Conservation (phyloP, 1,140 invertebrate genomes). For the Trypoxylus dichotomus region DNA sequence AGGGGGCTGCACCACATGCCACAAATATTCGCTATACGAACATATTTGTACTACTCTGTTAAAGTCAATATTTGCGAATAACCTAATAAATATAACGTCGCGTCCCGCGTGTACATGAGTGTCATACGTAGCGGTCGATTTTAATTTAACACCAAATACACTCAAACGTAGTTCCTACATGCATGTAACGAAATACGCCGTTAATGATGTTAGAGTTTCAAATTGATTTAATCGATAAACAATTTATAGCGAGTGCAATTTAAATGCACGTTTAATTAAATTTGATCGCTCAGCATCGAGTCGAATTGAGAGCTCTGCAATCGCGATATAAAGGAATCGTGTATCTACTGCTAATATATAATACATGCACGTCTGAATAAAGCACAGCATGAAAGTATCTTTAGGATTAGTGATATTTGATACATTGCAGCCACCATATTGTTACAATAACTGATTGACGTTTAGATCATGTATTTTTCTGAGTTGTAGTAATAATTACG, state of each 20-base stretch:
- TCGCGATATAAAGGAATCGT: background rate
- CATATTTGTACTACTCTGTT: no score
- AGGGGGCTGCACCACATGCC: no score
- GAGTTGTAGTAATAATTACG: no score
- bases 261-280: slow-evolving; percentile 17
- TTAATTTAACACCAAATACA: background rate
- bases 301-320: slow-evolving; percentile 2
- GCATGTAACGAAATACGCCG: background rate
- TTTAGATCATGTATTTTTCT: no score
- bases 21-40: no score
- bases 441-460: no score
- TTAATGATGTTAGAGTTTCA: background rate
- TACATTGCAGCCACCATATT: no score
- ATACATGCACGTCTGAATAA: no score
- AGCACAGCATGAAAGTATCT: no score
- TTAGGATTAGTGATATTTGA: no score
- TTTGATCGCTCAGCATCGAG: background rate
- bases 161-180: background rate
- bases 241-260: slow-evolving; percentile 15
- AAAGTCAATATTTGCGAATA: background rate
- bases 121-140: background rate
- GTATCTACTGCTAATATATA: no score
- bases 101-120: background rate
- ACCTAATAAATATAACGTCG: background rate
- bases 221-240: slow-evolving; percentile 6